Base-by-base conservation (phyloP, 2,113 vertebrate species). In the Motacilla alba region DNA sequence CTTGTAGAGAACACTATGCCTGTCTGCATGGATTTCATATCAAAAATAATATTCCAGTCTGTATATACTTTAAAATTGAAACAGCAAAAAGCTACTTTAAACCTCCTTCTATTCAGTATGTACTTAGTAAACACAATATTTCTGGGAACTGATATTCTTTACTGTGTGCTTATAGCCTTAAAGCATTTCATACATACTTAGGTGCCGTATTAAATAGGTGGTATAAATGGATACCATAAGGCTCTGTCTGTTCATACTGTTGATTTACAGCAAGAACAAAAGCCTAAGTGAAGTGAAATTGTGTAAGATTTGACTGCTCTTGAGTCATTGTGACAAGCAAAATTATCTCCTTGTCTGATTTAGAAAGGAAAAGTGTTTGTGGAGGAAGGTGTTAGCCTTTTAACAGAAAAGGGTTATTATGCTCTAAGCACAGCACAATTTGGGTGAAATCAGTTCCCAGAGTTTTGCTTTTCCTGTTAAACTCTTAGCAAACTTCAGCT, bases 321-420 rank as follows among this genome's bases (percentile, higher is more conserved):
- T 93, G 59, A 86, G 59, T 93, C 52, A 41, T 67, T 64, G 31
- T 92, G 93, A 93, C 92, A 94, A 83, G 90, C 10, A 90, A 94
- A 96, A 94, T 92, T 86, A 70, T 37, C 56, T 83, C 52, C 82
- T 67, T 94, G 35, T 59, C 43, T 83, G 79, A 83, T 91, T 83
- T 93, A 88, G 90, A 90, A 76, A 73, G 67, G 43, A 85, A 85
- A 67, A 74, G 52, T 88, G 67, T 91, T 94, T 75, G 46, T 67
- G 59, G 44, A 90, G 13, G 58, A 73, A 76, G 63, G 26, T 80
- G 44, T 91, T 90, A 94, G 41, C 50, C 68, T 83, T 96, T 87
- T 90, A 87, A 80, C n/a, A 93, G 49, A 81, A 83, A 59, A 59
- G 26, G n/a, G 43, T 83, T 93, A 62, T 91, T 95, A 31, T 74